phyloP scores from a whole-genome alignment of 2,797 vertebrate species.

The Spondyliosoma cantharus region DNA sequence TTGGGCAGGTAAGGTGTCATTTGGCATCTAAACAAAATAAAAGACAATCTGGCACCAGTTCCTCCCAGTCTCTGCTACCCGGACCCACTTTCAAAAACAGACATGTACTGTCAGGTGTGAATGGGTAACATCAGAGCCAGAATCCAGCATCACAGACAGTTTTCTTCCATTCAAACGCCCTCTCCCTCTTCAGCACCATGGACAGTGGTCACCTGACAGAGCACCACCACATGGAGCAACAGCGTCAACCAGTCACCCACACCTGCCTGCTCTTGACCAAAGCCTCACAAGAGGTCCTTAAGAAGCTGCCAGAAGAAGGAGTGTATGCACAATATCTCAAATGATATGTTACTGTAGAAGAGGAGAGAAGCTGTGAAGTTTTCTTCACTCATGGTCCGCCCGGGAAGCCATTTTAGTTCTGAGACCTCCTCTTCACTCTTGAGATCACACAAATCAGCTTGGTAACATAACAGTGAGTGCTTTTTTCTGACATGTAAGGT shows the following conservation, averaged over 20 bases:
- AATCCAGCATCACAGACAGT: background rate
- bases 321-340: too few relatives aligned
- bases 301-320: background rate
- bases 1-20: background rate
- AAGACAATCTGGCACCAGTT: too few relatives aligned
- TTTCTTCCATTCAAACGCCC: background rate
- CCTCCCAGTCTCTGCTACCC: too few relatives aligned
- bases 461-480: too few relatives aligned
- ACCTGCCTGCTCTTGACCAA: conserved; percentile 12
- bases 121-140: background rate
- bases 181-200: conserved; percentile 22
- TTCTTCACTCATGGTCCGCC: background rate
- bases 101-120: background rate
- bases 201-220: conserved; percentile 1
- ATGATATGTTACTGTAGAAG: too few relatives aligned
- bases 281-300: background rate
- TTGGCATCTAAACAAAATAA: background rate
- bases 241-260: background rate
- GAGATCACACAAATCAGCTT: too few relatives aligned
- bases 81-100: too few relatives aligned
- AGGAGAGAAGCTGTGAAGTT: background rate
- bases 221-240: background rate
- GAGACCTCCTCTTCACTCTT: background rate
- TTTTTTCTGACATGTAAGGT: too few relatives aligned
- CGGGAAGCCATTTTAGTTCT: background rate